These are phyloP conservation scores for Caenorhabditis wallacei DNA, from an alignment of 2,888 invertebrate genomes.

Conservation along the genomic window DNA sequence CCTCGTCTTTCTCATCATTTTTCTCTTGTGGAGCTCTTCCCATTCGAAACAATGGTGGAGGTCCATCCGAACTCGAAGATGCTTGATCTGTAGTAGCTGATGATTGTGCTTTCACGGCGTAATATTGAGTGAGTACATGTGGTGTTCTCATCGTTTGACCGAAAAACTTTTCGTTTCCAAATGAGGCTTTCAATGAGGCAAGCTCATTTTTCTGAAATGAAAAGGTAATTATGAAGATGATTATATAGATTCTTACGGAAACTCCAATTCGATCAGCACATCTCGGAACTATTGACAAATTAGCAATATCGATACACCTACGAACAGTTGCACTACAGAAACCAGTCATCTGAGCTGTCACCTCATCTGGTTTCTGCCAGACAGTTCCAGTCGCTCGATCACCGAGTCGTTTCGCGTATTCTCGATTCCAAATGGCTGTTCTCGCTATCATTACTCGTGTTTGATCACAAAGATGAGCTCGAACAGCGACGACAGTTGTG, in stretches of 20 bases:
- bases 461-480: slow-evolving; percentile 64
- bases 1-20: background rate
- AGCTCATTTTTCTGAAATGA: slow-evolving; percentile 52
- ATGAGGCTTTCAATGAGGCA: slow-evolving; percentile 22
- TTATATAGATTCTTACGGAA: slow-evolving; percentile 21
- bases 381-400: slow-evolving; percentile 44
- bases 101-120: slow-evolving; percentile 27
- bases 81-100: background rate
- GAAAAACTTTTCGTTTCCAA: slow-evolving; percentile 50
- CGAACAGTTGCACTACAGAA: slow-evolving; percentile 66
- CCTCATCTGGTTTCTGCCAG: slow-evolving; percentile 64
- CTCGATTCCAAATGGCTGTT: slow-evolving; percentile 61
- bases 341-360: slow-evolving; percentile 62
- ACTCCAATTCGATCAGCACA: slow-evolving; percentile 60
- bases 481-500: slow-evolving; percentile 32
- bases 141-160: slow-evolving; percentile 56
- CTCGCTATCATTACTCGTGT: slow-evolving; percentile 65
- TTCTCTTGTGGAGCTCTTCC: slow-evolving; percentile 5
- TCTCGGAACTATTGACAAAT: slow-evolving; percentile 51
- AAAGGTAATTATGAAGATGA: background rate
- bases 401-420: slow-evolving; percentile 54
- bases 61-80: background rate
- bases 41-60: background rate
- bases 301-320: slow-evolving; percentile 58
- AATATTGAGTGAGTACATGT: slow-evolving; percentile 53